These are phyloP conservation scores for Hipparchia sbordonii DNA, from an alignment of 2,888 invertebrate genomes.

Conservation along the genomic window DNA sequence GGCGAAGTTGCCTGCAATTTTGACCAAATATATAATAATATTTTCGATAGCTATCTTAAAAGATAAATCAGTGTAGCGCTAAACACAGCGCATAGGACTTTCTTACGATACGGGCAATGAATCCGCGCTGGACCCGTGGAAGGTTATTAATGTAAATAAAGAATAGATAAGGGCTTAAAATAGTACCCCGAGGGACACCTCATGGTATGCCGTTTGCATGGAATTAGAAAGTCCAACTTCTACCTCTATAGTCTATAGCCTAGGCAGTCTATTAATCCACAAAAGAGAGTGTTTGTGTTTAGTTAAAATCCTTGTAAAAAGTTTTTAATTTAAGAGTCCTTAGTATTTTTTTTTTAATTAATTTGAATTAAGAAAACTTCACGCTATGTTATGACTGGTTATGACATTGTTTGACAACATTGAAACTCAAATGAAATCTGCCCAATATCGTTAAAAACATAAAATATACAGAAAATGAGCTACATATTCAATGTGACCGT, in stretches of 20 bases:
- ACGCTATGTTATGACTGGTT: background rate
- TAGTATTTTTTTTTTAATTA: background rate
- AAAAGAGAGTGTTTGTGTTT: background rate
- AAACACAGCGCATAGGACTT: too few species aligned
- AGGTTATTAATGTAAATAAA: too few species aligned
- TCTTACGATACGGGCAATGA: too few species aligned
- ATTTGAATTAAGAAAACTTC: background rate
- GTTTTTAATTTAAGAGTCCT: background rate
- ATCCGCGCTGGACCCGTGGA: too few species aligned
- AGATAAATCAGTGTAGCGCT: too few species aligned
- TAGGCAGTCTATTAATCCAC: too few species aligned
- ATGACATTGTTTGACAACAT: background rate
- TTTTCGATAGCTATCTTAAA: too few species aligned
- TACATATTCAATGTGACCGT: background rate
- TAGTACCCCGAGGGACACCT: too few species aligned
- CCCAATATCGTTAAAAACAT: background rate
- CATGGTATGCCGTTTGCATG: too few species aligned
- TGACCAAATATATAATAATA: background rate
- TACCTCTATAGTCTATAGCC: too few species aligned
- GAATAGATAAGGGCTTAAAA: too few species aligned
- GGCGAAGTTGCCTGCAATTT: conserved; percentile 81
- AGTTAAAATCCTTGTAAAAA: background rate
- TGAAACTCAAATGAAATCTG: background rate
- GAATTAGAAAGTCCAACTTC: too few species aligned
- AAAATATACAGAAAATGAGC: conserved; percentile 6